A percentile compares a stretch with the other conserved stretches of the same genome.
Conservation (phyloP, 1,140 invertebrate genomes). For the Plutomurus gul region DNA sequence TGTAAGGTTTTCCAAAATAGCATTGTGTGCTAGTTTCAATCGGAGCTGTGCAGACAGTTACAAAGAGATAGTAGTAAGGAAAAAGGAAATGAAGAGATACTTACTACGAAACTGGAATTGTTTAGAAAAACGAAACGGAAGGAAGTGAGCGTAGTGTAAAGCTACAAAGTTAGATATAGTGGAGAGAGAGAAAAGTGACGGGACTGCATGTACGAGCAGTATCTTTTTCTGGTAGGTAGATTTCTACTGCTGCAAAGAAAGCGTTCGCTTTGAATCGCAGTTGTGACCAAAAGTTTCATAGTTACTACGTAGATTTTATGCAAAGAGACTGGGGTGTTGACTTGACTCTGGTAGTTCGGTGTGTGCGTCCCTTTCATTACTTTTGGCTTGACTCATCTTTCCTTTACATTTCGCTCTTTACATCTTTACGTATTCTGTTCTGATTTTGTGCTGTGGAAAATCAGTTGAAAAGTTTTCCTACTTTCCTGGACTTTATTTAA, state of each 20-base stretch:
- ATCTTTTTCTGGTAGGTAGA: background rate
- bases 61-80: background rate
- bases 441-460: background rate
- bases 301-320: constrained; percentile 6
- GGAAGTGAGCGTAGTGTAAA: no score
- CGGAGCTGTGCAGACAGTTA: background rate
- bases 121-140: no score
- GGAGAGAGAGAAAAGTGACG: no score
- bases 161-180: no score
- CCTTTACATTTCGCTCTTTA: background rate
- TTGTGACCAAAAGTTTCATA: constrained; percentile 2
- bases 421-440: background rate
- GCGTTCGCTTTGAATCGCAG: background rate
- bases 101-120: no score
- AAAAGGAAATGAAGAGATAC: constrained; percentile 4
- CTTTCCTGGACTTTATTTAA: constrained; percentile 13
- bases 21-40: background rate
- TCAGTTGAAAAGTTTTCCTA: constrained; percentile 13
- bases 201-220: background rate
- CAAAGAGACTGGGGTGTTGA: background rate
- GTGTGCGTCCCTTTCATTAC: background rate
- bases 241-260: background rate
- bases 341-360: background rate
- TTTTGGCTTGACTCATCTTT: background rate
- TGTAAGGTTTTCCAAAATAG: background rate